These are phyloP conservation scores for Carpatolechia fugitivella DNA, from an alignment of 2,888 invertebrate species.

Conservation along the genomic window DNA sequence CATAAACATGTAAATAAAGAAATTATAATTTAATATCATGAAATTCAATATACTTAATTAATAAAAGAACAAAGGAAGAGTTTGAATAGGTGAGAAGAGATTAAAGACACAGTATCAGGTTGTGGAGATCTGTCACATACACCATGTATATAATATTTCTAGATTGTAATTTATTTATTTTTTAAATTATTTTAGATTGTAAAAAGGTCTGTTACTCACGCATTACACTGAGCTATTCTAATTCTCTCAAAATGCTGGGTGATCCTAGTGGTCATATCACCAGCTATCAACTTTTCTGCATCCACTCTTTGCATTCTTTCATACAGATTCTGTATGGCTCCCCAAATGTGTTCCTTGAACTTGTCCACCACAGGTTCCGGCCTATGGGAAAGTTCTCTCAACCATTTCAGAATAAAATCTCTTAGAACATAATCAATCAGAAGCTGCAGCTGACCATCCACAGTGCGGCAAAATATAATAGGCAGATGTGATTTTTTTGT, in stretches of 20 bases:
- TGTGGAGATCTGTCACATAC: too few relatives aligned
- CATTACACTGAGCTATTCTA: constrained; percentile 85
- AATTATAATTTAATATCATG: too few relatives aligned
- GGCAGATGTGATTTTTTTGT: constrained; percentile 81
- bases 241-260: constrained; percentile 93
- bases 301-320: constrained; percentile 87
- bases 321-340: constrained; percentile 85
- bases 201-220: constrained; percentile 83
- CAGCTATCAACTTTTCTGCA: constrained; percentile 89
- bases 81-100: too few relatives aligned
- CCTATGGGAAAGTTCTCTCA: constrained; percentile 84
- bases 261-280: constrained; percentile 88
- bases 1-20: too few relatives aligned
- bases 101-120: too few relatives aligned
- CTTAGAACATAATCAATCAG: constrained; percentile 88
- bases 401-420: constrained; percentile 89
- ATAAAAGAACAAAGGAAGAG: too few relatives aligned
- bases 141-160: too few relatives aligned
- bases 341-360: constrained; percentile 90
- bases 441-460: constrained; percentile 90
- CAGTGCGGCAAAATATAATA: constrained; percentile 90
- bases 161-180: too few relatives aligned
- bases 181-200: not conserved
- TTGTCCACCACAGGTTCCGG: constrained; percentile 82
- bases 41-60: too few relatives aligned